Base-by-base conservation (phyloP, 1,140 invertebrate genomes). In the Popillia japonica region DNA sequence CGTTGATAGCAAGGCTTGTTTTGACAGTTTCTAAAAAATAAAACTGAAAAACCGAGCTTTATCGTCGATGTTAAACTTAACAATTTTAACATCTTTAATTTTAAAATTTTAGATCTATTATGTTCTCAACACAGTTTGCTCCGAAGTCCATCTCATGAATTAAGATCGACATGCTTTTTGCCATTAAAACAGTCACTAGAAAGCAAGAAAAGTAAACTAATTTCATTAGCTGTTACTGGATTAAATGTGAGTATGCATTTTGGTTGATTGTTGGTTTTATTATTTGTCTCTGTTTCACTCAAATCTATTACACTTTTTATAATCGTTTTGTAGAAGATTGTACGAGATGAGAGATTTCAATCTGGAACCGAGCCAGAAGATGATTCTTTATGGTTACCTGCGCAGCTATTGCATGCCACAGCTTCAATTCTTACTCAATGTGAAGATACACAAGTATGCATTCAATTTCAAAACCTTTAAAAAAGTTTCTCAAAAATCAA, bases 281-380 rank as follows among this genome's bases (percentile, higher is more conserved):
- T 34, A 34, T 34, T 34, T 34, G 2, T 34, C 27, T 34, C 27
- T 4, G 4, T 34, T 34, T 34, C 27, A 34, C 27, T 4, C 4
- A 34, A 34, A 2, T 34, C 1, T 4, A 4, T 34, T 2, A 34
- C 44, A 48, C 8, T 48, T 7, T n/a, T 17, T 74, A 41, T 41
- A 22, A 41, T 20, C 10, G 6, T 74, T 74, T 2, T 86, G 7
- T 86, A 97, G 96, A 94, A 94, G 91, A 92, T 97, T 82, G 89
- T 98, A 34, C 91, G 95, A 80, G 96, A 98, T 88, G 94, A 96
- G 84, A 90, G 95, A 78, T 97, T 98, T 84, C 96, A 96, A 83
- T 93, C 95, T n/a, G 93, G 94, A 7, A 93, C 96, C 81, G 96
- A 97, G 86, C 94, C 94, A 3, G 96, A 96, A 88, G 94, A 96